phyloP scores from a whole-genome alignment of 2,113 vertebrate species.

The Protomyctophum bolini region DNA sequence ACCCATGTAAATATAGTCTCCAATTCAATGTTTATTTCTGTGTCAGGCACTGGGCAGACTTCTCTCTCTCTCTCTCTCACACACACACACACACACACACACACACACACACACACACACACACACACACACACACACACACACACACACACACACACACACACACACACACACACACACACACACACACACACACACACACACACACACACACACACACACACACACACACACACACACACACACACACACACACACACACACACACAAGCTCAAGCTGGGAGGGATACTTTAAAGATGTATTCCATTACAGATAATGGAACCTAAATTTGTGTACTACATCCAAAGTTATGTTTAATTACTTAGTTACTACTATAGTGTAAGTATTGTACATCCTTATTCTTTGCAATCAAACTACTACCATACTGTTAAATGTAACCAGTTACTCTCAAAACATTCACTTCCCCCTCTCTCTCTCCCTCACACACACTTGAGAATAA shows the following conservation, averaged over 20 bases:
- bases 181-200: too few relatives aligned
- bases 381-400: too few relatives aligned
- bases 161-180: neutral
- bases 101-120: constrained; percentile 15
- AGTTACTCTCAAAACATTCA: too few relatives aligned
- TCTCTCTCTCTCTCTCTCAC: too few relatives aligned
- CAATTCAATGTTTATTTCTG: constrained; percentile 78
- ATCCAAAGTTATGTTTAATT: neutral
- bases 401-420: too few relatives aligned
- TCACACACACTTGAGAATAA: constrained; percentile 41
- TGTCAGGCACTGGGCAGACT: constrained; percentile 78
- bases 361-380: too few relatives aligned
- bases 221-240: too few relatives aligned
- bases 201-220: too few relatives aligned
- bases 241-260: too few relatives aligned
- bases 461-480: neutral
- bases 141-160: constrained; percentile 5
- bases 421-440: too few relatives aligned
- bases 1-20: constrained; percentile 68
- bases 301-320: neutral
- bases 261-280: too few relatives aligned
- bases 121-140: constrained; percentile 17
- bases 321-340: neutral
- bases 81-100: constrained; percentile 27
- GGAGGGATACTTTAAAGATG: too few relatives aligned